A percentile compares a stretch with the other conserved stretches of the same genome.
phyloP scores from a whole-genome alignment of 1,140 invertebrate species.

The Gonioctena quinquepunctata region DNA sequence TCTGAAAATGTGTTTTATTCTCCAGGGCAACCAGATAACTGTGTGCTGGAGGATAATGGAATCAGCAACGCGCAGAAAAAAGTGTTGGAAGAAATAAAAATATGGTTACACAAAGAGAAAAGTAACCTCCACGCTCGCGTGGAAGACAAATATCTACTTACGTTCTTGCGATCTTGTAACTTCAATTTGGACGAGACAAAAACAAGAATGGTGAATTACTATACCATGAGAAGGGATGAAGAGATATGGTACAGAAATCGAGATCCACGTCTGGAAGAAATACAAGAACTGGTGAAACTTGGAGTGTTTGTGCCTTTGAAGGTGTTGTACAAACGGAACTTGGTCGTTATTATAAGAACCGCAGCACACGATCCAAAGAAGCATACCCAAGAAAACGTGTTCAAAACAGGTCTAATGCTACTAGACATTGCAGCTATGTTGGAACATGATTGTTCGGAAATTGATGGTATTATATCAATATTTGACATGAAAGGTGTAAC shows the following conservation, averaged over 20 bases:
- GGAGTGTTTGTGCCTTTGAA: slow-evolving; percentile 65
- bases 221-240: slow-evolving; percentile 58
- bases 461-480: slow-evolving; percentile 64
- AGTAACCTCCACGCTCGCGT: slow-evolving; percentile 30
- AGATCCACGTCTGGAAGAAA: slow-evolving; percentile 61
- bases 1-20: too few species aligned
- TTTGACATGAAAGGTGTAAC: slow-evolving; percentile 65
- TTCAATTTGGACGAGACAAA: slow-evolving; percentile 63
- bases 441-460: slow-evolving; percentile 59
- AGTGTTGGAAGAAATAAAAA: slow-evolving; percentile 30
- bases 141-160: slow-evolving; percentile 62
- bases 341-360: slow-evolving; percentile 63
- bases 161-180: slow-evolving; percentile 67
- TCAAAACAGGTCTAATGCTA: slow-evolving; percentile 64
- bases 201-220: slow-evolving; percentile 63
- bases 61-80: too few species aligned
- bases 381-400: slow-evolving; percentile 62
- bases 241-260: slow-evolving; percentile 66
- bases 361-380: slow-evolving; percentile 62
- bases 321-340: slow-evolving; percentile 55
- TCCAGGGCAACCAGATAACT: too few species aligned
- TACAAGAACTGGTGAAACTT: slow-evolving; percentile 62
- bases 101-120: slow-evolving; percentile 36
- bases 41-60: too few species aligned
- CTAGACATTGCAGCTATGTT: slow-evolving; percentile 60